Conservation (phyloP, 2,797 vertebrate species). For the Pipistrellus nathusii region DNA sequence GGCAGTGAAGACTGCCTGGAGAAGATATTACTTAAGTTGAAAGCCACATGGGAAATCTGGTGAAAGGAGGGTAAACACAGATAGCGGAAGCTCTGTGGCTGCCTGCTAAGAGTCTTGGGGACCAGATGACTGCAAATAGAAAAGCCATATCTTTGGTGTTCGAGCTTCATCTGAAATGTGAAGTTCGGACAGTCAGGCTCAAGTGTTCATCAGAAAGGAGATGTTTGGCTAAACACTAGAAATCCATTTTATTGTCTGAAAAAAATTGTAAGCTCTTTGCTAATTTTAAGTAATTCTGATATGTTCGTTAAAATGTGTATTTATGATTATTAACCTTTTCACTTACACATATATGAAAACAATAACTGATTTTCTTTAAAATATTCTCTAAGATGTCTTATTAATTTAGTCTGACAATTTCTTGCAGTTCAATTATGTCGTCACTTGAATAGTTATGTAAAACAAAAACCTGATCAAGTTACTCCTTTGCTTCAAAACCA, state of each 20-base stretch:
- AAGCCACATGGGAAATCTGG: neutral
- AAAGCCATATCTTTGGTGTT: constrained; percentile 46
- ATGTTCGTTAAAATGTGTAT: neutral
- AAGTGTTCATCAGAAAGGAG: neutral
- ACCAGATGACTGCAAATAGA: neutral
- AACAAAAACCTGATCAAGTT: constrained; percentile 18
- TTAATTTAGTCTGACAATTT: constrained; percentile 31
- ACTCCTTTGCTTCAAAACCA: neutral
- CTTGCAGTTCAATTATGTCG: neutral
- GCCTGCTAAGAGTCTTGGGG: neutral
- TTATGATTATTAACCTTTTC: neutral
- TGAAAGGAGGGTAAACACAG: neutral
- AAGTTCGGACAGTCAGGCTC: neutral
- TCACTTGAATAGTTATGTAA: constrained; percentile 39
- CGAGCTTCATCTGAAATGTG: constrained; percentile 32
- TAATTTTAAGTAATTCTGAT: constrained; percentile 41
- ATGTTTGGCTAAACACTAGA: constrained; percentile 6
- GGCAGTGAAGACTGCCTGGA: neutral
- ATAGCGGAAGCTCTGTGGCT: neutral
- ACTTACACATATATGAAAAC: neutral
- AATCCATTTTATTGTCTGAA: constrained; percentile 41
- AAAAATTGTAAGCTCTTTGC: neutral
- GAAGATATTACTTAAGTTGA: constrained; percentile 7
- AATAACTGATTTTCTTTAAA: neutral
- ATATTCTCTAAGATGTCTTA: constrained; percentile 19